Base-by-base conservation (phyloP, 2,888 invertebrate genomes). In the Aspidiotus destructor region DNA sequence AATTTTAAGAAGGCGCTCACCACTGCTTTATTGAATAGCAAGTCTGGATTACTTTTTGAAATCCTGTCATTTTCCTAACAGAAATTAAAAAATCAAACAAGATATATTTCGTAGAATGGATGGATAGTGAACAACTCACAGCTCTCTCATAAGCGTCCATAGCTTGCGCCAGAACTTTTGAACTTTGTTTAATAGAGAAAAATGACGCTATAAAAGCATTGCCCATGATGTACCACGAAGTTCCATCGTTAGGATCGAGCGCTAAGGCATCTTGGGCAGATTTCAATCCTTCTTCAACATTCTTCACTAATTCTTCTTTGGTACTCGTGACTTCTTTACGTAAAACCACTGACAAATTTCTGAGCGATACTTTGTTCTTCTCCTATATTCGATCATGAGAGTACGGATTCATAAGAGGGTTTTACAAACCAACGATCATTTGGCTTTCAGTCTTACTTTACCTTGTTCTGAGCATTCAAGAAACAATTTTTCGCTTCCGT, bases 141-240 rank as follows among this genome's bases (percentile, higher is more conserved):
- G 92, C 92, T 77, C 89, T 89, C 65, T 80, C 81, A 75, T 92
- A 93, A 1, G 92, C 90, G 73, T 86, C 85, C 80, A 91, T 83
- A 72, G 87, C 86, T 71, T 84, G 81, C 73, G 86, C 86, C 70
- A 92, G 76, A 0, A 83, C 83, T 41, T 82, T 81, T 0, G 88
- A 86, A 74, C 87, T 85, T 75, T 91, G 90, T 2, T 84, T 81
- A 44, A 86, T 81, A 57, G 83, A 83, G 76, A 92, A 92, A 77
- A 87, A 92, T 68, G 85, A 84, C 65, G 88, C 87, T 70, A 92
- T 77, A 76, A 91, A 88, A 0, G 92, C 89, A 79, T 92, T 93
- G 41, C 90, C 93, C 62, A 92, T 79, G 67, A 91, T 84, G 64
- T 85, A 82, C 92, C 93, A 93, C 0, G 92, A 92, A 8, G 84